phyloP scores from a whole-genome alignment of 2,797 vertebrate species.

The Muscicapa comitata region DNA sequence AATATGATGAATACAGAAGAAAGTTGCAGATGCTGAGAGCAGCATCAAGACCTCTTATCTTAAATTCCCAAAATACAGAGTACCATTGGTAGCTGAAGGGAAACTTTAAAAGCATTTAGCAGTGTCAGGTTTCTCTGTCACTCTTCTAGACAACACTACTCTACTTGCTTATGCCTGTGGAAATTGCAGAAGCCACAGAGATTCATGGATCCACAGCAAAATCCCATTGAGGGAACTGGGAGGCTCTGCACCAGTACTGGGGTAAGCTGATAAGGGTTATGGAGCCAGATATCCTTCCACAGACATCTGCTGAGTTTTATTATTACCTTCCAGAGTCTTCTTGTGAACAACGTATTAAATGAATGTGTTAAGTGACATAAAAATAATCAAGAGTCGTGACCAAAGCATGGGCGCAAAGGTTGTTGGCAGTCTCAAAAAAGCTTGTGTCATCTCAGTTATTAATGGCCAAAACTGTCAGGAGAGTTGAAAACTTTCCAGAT shows the following conservation, averaged over 20 bases:
- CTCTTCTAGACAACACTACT: background rate
- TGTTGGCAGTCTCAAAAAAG: background rate
- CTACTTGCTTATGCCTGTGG: background rate
- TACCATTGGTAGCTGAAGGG: background rate
- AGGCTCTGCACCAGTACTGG: background rate
- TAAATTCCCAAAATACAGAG: background rate
- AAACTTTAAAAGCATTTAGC: background rate
- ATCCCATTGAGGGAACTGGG: background rate
- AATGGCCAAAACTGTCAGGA: background rate
- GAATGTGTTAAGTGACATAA: background rate
- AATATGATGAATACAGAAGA: background rate
- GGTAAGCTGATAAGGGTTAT: background rate
- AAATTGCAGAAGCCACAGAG: background rate
- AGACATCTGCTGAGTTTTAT: background rate
- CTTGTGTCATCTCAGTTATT: background rate
- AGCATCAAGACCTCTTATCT: background rate
- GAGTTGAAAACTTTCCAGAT: conserved; percentile 47
- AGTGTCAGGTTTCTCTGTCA: background rate
- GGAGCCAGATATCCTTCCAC: background rate
- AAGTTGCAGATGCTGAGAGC: background rate
- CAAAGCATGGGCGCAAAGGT: background rate
- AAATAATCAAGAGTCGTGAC: background rate
- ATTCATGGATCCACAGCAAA: background rate
- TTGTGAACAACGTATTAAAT: background rate
- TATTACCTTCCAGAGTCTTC: background rate